These are phyloP conservation scores for Sebastiscus tertius DNA, from an alignment of 2,797 vertebrate species.

Conservation along the genomic window DNA sequence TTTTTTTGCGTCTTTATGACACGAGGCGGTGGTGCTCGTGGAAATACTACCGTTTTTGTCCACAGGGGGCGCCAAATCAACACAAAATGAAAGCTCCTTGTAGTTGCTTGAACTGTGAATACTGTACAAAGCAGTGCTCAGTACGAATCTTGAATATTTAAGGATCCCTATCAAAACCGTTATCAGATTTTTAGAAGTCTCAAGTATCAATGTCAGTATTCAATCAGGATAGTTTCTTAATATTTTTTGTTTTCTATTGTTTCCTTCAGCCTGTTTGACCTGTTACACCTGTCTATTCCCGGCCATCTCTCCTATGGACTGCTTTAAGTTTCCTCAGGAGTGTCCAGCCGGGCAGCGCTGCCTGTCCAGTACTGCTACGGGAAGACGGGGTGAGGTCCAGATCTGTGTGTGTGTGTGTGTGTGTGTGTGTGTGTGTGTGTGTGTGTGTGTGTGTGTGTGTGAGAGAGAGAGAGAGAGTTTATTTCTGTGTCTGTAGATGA, in stretches of 20 bases:
- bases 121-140: background rate
- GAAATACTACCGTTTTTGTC: background rate
- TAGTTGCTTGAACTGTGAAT: background rate
- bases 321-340: constrained; percentile 77
- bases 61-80: background rate
- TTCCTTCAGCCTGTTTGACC: constrained; percentile 64
- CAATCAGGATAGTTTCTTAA: background rate
- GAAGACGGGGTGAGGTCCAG: constrained; percentile 71
- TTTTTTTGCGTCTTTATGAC: background rate
- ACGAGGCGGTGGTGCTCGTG: background rate
- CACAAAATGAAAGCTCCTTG: background rate
- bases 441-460: constrained; percentile 1
- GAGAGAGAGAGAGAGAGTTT: background rate
- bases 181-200: background rate
- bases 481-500: constrained; percentile 18
- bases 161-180: background rate
- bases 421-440: background rate
- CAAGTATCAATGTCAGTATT: background rate
- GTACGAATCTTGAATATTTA: background rate
- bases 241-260: background rate
- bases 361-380: constrained; percentile 74
- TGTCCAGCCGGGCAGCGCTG: constrained; percentile 81
- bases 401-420: background rate
- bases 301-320: constrained; percentile 82
- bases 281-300: constrained; percentile 86